Conservation (phyloP, 2,888 invertebrate genomes). For the Apamea sordens region DNA sequence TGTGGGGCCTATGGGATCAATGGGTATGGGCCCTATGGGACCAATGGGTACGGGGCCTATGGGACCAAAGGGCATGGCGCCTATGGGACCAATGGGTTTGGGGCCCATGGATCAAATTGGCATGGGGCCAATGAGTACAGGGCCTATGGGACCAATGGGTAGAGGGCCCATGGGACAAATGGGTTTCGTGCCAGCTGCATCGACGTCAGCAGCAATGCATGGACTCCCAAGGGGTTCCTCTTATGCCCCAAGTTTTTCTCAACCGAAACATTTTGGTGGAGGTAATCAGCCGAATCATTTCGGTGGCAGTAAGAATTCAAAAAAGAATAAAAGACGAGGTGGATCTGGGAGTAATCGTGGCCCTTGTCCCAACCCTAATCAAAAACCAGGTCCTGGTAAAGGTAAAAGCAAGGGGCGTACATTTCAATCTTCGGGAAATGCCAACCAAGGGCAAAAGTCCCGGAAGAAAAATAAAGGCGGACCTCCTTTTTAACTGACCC, state of each 20-base stretch:
- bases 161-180: not conserved
- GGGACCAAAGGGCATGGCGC: not conserved
- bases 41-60: not conserved
- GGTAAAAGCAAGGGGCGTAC: not conserved
- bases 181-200: not conserved
- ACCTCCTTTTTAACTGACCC: not conserved
- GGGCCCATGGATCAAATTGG: not conserved
- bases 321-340: slow-evolving; percentile 1
- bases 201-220: not conserved
- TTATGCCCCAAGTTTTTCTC: slow-evolving; percentile 9
- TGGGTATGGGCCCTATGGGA: not conserved
- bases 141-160: not conserved
- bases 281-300: slow-evolving; percentile 10
- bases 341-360: not conserved
- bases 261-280: not conserved
- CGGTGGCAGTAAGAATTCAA: not conserved
- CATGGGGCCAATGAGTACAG: not conserved
- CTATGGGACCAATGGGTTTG: slow-evolving; percentile 3
- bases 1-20: not conserved
- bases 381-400: not conserved
- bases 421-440: not conserved
- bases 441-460: not conserved
- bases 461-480: not conserved
- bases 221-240: not conserved
- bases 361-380: not conserved